Percentiles rank a stretch among this genome's conserved stretches.
These are phyloP conservation scores for Drosophila picticornis DNA, from an alignment of 2,888 invertebrate genomes.

Conservation along the genomic window DNA sequence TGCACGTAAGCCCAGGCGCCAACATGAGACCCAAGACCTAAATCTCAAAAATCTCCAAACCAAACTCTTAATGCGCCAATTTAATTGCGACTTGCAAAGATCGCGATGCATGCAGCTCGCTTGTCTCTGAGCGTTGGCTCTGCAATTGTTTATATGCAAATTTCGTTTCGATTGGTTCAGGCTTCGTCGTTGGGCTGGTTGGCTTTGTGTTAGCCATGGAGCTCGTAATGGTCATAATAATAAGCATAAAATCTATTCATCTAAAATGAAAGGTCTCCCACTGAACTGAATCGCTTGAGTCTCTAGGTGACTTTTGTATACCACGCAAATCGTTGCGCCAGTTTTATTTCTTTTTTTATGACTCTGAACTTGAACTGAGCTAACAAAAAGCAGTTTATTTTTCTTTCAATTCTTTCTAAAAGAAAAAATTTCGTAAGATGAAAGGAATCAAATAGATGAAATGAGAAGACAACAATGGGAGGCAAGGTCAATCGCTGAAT, in stretches of 20 bases:
- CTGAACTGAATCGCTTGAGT: conserved; percentile 49
- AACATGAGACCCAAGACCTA: conserved; percentile 14
- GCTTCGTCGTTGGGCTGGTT: conserved; percentile 25
- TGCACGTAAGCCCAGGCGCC: conserved; percentile 39
- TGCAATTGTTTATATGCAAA: conserved; percentile 75
- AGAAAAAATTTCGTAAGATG: conserved; percentile 66
- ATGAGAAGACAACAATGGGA: background rate
- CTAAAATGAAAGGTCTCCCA: conserved; percentile 70
- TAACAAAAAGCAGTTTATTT: conserved; percentile 16
- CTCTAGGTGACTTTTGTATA: conserved; percentile 7
- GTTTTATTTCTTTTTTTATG: conserved; percentile 62
- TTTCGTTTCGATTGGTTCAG: conserved; percentile 59
- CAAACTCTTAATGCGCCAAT: conserved; percentile 70
- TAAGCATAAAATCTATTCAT: conserved; percentile 67
- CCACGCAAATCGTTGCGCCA: conserved; percentile 57
- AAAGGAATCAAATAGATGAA: conserved; percentile 27
- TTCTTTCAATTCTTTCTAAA: conserved; percentile 20
- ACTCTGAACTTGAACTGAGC: conserved; percentile 75
- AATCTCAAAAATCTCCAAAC: conserved; percentile 6
- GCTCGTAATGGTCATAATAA: conserved; percentile 57
- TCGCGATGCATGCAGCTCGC: conserved; percentile 10
- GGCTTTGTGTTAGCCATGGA: conserved; percentile 21
- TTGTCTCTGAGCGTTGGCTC: conserved; percentile 1
- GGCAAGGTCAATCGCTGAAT: conserved; percentile 16
- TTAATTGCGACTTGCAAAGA: conserved; percentile 62